Evolutionary conservation across 2,888 invertebrate species (phyloP).

Genomic region (Meganola albula): DNA sequence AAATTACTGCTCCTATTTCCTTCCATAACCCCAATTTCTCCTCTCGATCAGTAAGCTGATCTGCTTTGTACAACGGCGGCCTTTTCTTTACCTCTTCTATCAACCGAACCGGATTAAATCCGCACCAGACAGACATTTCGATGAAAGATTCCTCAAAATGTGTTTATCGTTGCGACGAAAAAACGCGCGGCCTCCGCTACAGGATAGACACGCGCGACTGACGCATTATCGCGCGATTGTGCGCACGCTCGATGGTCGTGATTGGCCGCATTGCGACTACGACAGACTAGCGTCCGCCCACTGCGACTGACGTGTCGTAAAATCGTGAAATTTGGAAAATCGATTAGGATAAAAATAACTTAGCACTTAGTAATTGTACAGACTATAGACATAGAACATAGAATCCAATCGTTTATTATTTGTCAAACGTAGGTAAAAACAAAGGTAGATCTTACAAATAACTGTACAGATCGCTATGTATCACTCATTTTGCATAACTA

Average conservation of each 20-base stretch:
- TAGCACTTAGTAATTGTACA: no score
- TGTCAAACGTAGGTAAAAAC: no score
- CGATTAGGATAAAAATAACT: no score
- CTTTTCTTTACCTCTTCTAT: constrained; percentile 68
- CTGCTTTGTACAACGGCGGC: constrained; percentile 52
- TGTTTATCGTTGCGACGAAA: constrained; percentile 36
- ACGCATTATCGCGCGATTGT: constrained; percentile 36
- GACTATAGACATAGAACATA: no score
- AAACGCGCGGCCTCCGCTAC: constrained; percentile 39
- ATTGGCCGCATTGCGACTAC: constrained; percentile 36
- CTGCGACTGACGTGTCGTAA: constrained; percentile 39
- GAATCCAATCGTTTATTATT: no score
- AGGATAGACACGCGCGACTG: constrained; percentile 45
- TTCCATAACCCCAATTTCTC: constrained; percentile 64
- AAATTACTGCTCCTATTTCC: constrained; percentile 59
- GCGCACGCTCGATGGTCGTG: constrained; percentile 32
- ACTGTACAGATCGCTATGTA: no score
- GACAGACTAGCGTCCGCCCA: constrained; percentile 36
- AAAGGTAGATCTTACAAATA: no score
- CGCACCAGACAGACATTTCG: constrained; percentile 32
- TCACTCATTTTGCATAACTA: no score
- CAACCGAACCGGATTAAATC: constrained; percentile 50
- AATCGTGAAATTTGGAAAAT: constrained; percentile 29
- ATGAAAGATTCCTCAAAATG: constrained; percentile 23
- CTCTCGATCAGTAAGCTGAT: constrained; percentile 67